Base-by-base conservation (phyloP, 2,797 vertebrate species). In the Spizella passerina region DNA sequence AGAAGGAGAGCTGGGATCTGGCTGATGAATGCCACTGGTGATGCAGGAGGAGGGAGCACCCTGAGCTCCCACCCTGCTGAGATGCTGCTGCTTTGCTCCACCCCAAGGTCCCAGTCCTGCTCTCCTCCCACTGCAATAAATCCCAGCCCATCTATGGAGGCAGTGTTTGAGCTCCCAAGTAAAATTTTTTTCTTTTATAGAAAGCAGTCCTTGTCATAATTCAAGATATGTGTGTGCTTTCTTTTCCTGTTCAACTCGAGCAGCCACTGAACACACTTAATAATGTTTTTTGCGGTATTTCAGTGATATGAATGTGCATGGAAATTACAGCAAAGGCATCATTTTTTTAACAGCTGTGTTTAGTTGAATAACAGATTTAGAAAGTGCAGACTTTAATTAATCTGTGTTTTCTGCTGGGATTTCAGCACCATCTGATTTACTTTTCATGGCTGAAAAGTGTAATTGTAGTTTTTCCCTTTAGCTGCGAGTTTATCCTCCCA, bases 331-430 rank as follows among this genome's bases (percentile, higher is more conserved):
- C 84, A 97, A 97, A 97, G 96, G 97, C 96, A 97, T 97, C 92
- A 96, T 97, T 96, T 97, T 96, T 98, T 97, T 96, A 97, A 96
- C 96, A 98, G 95, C 97, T 98, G 96, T 97, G 96, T 98, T 98
- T 98, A 97, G 96, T 97, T 97, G 96, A 98, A 97, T 98, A 98
- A 97, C 96, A 98, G 97, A 97, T 97, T 98, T 98, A 97, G 97
- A 98, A 98, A 97, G 95, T 97, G 94, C 96, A 98, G 97, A 97
- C 95, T 98, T 98, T 98, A 98, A 98, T 98, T 98, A 98, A 98
- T 98, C 97, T 98, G 92, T 98, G 97, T 97, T 98, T 98, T 98
- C 97, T 98, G 96, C 94, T 97, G 96, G 97, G 96, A 98, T 97
- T 97, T 97, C 95, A 97, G 97, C 94, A 97, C 96, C 96, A 98